Evolutionary conservation across 2,113 vertebrate genomes (phyloP).

Genomic region (Macquaria ambigua): DNA sequence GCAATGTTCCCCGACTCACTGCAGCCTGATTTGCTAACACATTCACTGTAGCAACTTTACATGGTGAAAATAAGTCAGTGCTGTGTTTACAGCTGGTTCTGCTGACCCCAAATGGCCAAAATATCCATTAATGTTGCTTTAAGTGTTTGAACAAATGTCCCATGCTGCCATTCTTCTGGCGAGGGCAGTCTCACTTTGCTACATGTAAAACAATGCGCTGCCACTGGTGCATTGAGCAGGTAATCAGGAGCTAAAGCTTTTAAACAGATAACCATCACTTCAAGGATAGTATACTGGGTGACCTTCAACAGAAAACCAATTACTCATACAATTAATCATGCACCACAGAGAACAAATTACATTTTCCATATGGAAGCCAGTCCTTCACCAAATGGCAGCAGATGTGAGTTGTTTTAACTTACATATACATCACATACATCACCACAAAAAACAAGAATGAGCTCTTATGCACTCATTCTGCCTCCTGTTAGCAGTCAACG

Average conservation of each 20-base stretch:
- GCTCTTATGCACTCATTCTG: background rate
- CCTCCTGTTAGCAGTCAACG: constrained; percentile 20
- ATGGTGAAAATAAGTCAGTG: background rate
- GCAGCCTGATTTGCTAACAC: background rate
- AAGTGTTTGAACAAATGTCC: background rate
- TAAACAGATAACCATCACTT: background rate
- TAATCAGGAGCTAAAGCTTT: constrained; percentile 19
- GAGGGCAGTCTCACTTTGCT: background rate
- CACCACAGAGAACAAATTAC: constrained; percentile 1
- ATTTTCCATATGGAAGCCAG: background rate
- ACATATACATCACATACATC: constrained; percentile 11
- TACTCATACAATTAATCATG: constrained; percentile 30
- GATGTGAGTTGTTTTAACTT: constrained; percentile 22
- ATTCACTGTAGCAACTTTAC: background rate
- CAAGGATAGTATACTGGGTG: constrained; percentile 9
- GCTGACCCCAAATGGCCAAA: background rate
- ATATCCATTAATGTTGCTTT: background rate
- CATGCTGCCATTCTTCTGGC: background rate
- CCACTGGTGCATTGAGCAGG: background rate
- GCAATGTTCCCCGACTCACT: background rate
- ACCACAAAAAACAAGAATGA: constrained; percentile 3
- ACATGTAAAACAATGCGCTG: background rate
- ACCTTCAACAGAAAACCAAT: constrained; percentile 39
- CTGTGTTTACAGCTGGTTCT: background rate
- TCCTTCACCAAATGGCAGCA: constrained; percentile 14